Evolutionary conservation across 1,140 invertebrate species (phyloP), one percentile per base, ranked within the genome.

Genomic region (Drosophila bocqueti): DNA sequence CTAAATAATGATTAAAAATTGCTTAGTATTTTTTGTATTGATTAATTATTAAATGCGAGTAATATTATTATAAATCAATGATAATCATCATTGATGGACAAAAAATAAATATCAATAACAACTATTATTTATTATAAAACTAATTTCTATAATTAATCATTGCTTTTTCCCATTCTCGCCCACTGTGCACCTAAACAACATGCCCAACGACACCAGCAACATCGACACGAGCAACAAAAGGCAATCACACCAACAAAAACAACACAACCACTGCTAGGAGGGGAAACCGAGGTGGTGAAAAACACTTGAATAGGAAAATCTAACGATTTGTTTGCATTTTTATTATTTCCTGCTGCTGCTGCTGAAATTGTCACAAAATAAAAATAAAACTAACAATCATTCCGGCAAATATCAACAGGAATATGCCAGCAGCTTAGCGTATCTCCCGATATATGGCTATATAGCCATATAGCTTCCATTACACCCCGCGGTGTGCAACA

Each of bases 241-340:
- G 55, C 76, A 65, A 60, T 54, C 81, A 67, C 59, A 79, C 47
- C 73, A 84, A 46, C 38, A 46, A 57, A 43, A 66, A 46, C 58
- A 71, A 65, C 43, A 76, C 21, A 76, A 66, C 50, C 58, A 76
- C 45, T 68, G 36, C 36, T 15, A 2, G 10, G 6, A 4, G 52
- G 45, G 40, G 9, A 21, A 24, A n/a, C 18, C 46, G 63, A 57
- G 50, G 31, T 18, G 29, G 63, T 21, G 18, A 45, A 72, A 74
- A 72, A 79, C 81, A 90, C 85, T 84, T 90, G 66, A 79, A 90
- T 84, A 79, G 74, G 78, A 87, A 80, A 90, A 84, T 89, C 84
- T 89, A 79, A 81, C 85, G 85, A 85, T 89, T 89, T 90, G 85
- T 90, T 89, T 89, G 85, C 85, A 89, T 84, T 89, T 90, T 89